phyloP scores from a whole-genome alignment of 2,797 vertebrate genomes.

The Poliocrania exsul region DNA sequence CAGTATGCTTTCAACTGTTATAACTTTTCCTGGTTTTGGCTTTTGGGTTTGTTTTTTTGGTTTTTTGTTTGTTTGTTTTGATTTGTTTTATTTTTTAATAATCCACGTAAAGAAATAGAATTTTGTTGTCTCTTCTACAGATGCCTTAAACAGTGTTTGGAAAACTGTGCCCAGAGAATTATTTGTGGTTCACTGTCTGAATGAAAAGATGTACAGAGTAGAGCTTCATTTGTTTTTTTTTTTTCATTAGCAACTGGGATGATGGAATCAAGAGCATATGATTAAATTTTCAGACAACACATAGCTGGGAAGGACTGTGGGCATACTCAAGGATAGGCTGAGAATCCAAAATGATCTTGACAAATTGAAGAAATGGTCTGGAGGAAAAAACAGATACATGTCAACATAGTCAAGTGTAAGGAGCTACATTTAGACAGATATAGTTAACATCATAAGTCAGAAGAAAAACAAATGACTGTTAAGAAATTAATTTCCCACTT shows the following conservation, averaged over 20 bases:
- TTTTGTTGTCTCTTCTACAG: background rate
- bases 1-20: background rate
- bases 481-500: background rate
- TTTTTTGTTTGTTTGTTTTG: background rate
- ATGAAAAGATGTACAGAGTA: background rate
- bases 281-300: conserved; percentile 52
- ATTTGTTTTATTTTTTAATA: background rate
- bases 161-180: conserved; percentile 1
- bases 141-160: background rate
- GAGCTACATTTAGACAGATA: conserved; percentile 15
- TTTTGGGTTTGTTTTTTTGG: background rate
- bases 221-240: background rate
- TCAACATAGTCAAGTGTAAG: background rate
- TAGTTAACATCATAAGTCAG: background rate
- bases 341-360: conserved; percentile 45
- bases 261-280: conserved; percentile 43
- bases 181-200: conserved; percentile 3
- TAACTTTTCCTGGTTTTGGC: too few species aligned
- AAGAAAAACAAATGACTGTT: background rate
- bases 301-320: conserved; percentile 22
- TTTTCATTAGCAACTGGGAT: conserved; percentile 21
- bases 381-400: background rate
- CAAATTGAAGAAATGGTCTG: conserved; percentile 37
- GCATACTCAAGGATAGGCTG: background rate
- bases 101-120: background rate